These are phyloP conservation scores for Hyla sarda DNA, from an alignment of 2,113 vertebrate species.

Conservation along the genomic window DNA sequence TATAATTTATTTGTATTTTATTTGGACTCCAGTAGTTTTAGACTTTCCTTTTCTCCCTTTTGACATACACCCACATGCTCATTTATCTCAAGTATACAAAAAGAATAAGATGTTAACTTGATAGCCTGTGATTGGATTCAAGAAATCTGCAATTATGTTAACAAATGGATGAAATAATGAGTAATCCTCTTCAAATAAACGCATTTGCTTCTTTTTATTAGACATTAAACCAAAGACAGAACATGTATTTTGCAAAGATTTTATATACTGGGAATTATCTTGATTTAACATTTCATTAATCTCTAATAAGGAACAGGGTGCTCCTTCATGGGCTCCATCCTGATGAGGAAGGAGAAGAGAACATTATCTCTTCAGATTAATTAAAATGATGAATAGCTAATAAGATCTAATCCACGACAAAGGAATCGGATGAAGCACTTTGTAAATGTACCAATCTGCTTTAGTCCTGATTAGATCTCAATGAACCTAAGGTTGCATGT, in stretches of 20 bases:
- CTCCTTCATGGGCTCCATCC: constrained; percentile 28
- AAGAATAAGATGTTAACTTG: constrained; percentile 17
- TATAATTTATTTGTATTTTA: too few species aligned
- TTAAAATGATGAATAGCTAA: constrained; percentile 59
- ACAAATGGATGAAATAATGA: constrained; percentile 54
- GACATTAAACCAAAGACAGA: constrained; percentile 31
- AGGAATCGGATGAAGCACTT: constrained; percentile 53
- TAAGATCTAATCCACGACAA: constrained; percentile 56
- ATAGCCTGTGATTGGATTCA: constrained; percentile 25
- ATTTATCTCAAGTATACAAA: not conserved
- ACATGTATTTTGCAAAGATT: constrained; percentile 19
- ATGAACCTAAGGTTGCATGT: constrained; percentile 20
- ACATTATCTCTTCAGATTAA: constrained; percentile 53
- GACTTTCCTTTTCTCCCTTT: not conserved
- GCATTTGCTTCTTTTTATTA: constrained; percentile 36
- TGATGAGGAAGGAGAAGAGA: constrained; percentile 47
- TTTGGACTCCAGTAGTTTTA: too few species aligned
- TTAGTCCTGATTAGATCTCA: constrained; percentile 57
- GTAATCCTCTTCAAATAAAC: not conserved
- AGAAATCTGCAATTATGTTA: constrained; percentile 44
- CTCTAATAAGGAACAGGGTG: constrained; percentile 52
- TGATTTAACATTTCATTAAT: constrained; percentile 58
- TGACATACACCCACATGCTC: not conserved
- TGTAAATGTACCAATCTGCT: constrained; percentile 56
- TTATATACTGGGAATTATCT: constrained; percentile 37